Percentiles rank a stretch among this genome's conserved stretches.
These are phyloP conservation scores for Latheticus oryzae DNA, from an alignment of 2,888 invertebrate genomes.

Conservation along the genomic window DNA sequence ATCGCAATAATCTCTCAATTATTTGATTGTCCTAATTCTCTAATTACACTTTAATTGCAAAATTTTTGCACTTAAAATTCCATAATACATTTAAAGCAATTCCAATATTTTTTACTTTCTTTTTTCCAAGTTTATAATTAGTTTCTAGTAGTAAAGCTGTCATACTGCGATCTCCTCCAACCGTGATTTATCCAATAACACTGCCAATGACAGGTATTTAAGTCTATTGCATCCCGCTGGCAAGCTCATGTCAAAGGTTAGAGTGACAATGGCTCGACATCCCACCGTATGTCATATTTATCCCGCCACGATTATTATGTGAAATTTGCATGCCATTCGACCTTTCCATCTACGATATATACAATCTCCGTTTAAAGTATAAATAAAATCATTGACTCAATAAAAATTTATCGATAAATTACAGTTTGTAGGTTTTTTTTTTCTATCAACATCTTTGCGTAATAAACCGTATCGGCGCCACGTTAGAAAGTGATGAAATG, in stretches of 20 bases:
- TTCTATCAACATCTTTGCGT: slow-evolving; percentile 12
- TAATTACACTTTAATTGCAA: no score
- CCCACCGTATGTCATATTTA: slow-evolving; percentile 36
- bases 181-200: slow-evolving; percentile 33
- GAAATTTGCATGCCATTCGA: slow-evolving; percentile 36
- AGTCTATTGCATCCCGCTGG: slow-evolving; percentile 34
- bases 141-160: no score
- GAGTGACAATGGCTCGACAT: slow-evolving; percentile 37
- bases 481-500: slow-evolving; percentile 35
- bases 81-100: no score
- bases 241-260: slow-evolving; percentile 38
- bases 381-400: slow-evolving; percentile 17
- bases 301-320: slow-evolving; percentile 34
- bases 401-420: slow-evolving; percentile 21
- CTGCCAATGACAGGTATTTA: slow-evolving; percentile 32
- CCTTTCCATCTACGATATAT: slow-evolving; percentile 28
- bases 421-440: slow-evolving; percentile 22
- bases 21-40: no score
- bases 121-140: no score
- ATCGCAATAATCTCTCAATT: no score
- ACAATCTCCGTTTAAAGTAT: slow-evolving; percentile 13
- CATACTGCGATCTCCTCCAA: no score
- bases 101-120: no score
- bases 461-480: slow-evolving; percentile 34
- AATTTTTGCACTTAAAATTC: no score